These are phyloP conservation scores for Leptopilina drosophilae DNA, from an alignment of 2,888 invertebrate species.

Conservation along the genomic window DNA sequence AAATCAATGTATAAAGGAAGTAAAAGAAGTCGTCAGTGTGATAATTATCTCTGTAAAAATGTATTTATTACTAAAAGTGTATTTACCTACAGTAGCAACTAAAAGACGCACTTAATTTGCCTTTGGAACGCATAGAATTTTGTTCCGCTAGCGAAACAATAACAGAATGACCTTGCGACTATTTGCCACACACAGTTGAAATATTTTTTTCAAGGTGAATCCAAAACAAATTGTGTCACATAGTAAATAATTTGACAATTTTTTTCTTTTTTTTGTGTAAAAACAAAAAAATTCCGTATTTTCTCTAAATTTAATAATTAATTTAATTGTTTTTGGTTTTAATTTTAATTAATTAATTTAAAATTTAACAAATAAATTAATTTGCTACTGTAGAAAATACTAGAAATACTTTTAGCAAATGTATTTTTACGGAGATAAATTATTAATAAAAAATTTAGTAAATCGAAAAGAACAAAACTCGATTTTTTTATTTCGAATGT, in stretches of 20 bases:
- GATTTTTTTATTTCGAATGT: too few relatives aligned
- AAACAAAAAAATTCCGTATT: not conserved
- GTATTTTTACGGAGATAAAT: too few relatives aligned
- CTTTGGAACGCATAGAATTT: not conserved
- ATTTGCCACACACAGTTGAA: slow-evolving; percentile 1
- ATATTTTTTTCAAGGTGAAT: slow-evolving; percentile 5
- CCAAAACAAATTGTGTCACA: not conserved
- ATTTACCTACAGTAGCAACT: not conserved
- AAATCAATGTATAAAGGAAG: not conserved
- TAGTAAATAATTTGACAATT: too few relatives aligned
- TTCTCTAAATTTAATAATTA: too few relatives aligned
- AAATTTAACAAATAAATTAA: too few relatives aligned
- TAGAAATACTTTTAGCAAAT: too few relatives aligned
- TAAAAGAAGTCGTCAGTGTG: slow-evolving; percentile 9
- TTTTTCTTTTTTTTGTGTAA: not conserved
- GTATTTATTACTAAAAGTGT: not conserved
- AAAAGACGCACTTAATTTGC: slow-evolving; percentile 2
- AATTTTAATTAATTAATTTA: too few relatives aligned
- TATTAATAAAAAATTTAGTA: too few relatives aligned
- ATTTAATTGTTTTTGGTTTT: too few relatives aligned
- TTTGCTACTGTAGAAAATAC: too few relatives aligned
- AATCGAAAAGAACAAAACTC: too few relatives aligned
- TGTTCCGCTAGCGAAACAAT: slow-evolving; percentile 28
- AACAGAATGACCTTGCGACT: slow-evolving; percentile 11
- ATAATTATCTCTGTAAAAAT: not conserved